These are phyloP conservation scores for Scaptomyza flava DNA, from an alignment of 2,888 invertebrate genomes.

Conservation along the genomic window DNA sequence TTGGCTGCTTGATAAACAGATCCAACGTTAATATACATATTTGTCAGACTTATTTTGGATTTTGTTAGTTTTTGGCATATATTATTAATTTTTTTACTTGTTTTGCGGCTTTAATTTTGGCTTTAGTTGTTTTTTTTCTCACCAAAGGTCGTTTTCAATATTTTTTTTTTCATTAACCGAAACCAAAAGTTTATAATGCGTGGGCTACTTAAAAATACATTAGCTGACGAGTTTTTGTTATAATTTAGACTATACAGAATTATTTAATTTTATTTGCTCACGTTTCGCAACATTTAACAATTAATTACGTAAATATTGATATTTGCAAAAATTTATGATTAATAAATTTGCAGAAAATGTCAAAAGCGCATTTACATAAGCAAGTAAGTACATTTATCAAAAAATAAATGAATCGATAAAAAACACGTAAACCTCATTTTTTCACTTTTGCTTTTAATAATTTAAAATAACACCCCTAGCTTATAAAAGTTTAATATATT, in stretches of 20 bases:
- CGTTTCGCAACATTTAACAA: constrained; percentile 19
- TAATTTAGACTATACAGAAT: constrained; percentile 20
- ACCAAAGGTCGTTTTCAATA: constrained; percentile 68
- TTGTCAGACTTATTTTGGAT: constrained; percentile 61
- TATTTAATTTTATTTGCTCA: constrained; percentile 27
- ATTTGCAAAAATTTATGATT: constrained; percentile 52
- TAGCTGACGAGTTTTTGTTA: constrained; percentile 22
- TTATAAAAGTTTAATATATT: constrained; percentile 13
- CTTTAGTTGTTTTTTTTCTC: constrained; percentile 62
- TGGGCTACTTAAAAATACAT: constrained; percentile 31
- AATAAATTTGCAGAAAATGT: constrained; percentile 26
- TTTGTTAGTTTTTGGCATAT: constrained; percentile 63
- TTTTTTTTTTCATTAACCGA: constrained; percentile 30
- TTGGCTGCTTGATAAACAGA: constrained; percentile 40
- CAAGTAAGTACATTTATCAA: constrained; percentile 23
- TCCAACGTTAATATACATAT: constrained; percentile 43
- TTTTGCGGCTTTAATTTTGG: constrained; percentile 45
- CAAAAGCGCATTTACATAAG: constrained; percentile 68
- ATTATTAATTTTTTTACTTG: constrained; percentile 69
- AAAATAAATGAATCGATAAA: constrained; percentile 47
- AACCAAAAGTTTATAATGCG: constrained; percentile 22
- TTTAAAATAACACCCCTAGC: constrained; percentile 24
- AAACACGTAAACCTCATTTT: constrained; percentile 42
- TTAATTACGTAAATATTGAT: constrained; percentile 23
- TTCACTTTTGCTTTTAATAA: constrained; percentile 46